These are phyloP conservation scores for Heterotilapia buettikoferi DNA, from an alignment of 2,113 vertebrate species.

Conservation along the genomic window DNA sequence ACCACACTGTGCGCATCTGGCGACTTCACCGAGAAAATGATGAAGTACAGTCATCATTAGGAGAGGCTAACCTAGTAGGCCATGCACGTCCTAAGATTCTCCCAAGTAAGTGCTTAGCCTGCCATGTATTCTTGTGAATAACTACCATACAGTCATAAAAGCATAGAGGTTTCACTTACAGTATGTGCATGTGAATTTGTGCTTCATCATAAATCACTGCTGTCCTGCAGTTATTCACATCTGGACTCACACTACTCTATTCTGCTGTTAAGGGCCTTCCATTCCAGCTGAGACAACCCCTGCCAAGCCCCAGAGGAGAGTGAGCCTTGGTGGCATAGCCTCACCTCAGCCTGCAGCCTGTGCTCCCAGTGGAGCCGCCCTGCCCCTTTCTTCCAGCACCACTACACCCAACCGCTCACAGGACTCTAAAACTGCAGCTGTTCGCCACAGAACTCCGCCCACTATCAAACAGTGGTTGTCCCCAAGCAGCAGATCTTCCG, in stretches of 20 bases:
- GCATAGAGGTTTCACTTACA: neutral
- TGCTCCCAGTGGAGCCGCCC: constrained; percentile 78
- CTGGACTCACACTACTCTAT: neutral
- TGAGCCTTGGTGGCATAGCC: constrained; percentile 48
- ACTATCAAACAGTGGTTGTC: constrained; percentile 85
- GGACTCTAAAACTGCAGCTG: constrained; percentile 6
- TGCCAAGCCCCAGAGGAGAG: constrained; percentile 65
- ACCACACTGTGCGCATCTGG: constrained; percentile 92
- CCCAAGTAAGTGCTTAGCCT: neutral
- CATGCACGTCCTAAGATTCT: constrained; percentile 75
- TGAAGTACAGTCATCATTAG: constrained; percentile 52
- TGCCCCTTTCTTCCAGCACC: constrained; percentile 83
- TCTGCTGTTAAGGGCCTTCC: constrained; percentile 17
- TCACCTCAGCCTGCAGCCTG: constrained; percentile 81
- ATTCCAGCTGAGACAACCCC: constrained; percentile 69
- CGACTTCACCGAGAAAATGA: constrained; percentile 71
- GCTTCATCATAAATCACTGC: neutral
- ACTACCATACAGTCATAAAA: neutral
- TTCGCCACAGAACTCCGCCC: constrained; percentile 56
- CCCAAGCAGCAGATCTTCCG: constrained; percentile 54
- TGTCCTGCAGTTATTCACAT: neutral
- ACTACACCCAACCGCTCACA: constrained; percentile 45
- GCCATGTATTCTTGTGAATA: constrained; percentile 48
- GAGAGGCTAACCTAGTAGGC: constrained; percentile 74
- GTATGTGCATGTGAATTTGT: neutral